phyloP scores from a whole-genome alignment of 2,797 vertebrate genomes.

The Danionella dracula region DNA sequence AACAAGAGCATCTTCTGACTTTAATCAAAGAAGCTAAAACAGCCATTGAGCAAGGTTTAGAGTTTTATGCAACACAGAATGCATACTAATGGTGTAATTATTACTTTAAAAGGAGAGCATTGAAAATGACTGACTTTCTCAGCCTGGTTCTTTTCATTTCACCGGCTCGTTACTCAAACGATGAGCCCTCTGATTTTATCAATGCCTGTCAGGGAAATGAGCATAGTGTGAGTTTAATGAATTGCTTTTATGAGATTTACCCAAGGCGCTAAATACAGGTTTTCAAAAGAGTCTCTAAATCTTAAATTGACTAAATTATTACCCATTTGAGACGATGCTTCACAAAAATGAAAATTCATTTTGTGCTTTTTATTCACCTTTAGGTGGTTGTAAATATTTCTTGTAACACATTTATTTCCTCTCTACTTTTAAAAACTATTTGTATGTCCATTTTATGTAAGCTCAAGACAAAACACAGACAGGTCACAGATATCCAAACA shows the following conservation, averaged over 20 bases:
- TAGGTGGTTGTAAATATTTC: too few species aligned
- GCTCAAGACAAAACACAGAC: too few species aligned
- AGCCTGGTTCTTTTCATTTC: constrained; percentile 6
- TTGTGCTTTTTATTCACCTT: too few species aligned
- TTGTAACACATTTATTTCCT: too few species aligned
- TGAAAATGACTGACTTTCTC: constrained; percentile 6
- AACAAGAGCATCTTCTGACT: not conserved
- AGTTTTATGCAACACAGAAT: not conserved
- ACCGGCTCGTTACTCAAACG: constrained; percentile 1
- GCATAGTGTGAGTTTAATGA: constrained; percentile 18
- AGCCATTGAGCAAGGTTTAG: constrained; percentile 9
- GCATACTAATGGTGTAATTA: constrained; percentile 6
- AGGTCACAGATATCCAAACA: too few species aligned
- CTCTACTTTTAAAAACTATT: too few species aligned
- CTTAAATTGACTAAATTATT: too few species aligned
- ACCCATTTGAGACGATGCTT: too few species aligned
- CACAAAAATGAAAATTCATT: too few species aligned
- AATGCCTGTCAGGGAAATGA: not conserved
- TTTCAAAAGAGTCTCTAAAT: too few species aligned
- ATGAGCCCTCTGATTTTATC: constrained; percentile 15
- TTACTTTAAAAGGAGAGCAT: not conserved
- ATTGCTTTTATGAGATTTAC: constrained; percentile 19
- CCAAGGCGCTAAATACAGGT: not conserved
- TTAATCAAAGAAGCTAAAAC: constrained; percentile 7
- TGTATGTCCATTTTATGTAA: too few species aligned